These are phyloP conservation scores for Cranoglanis bouderius DNA, from an alignment of 2,113 vertebrate genomes.

Conservation along the genomic window DNA sequence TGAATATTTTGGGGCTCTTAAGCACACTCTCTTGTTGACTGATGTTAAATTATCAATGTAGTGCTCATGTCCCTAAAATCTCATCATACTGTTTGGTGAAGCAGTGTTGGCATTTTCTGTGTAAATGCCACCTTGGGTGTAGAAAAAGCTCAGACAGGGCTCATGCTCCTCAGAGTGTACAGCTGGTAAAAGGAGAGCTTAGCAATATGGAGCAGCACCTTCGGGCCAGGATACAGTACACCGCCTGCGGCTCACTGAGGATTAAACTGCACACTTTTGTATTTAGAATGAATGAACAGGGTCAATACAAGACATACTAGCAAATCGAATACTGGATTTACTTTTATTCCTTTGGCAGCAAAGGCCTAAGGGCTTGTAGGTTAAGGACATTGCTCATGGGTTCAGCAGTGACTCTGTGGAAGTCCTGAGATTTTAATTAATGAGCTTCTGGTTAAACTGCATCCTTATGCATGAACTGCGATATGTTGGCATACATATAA, in stretches of 20 bases:
- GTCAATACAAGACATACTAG: background rate
- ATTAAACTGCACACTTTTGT: background rate
- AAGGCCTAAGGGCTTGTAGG: background rate
- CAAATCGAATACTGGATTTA: background rate
- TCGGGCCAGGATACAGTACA: background rate
- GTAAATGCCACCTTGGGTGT: slow-evolving; percentile 14
- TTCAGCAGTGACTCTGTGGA: background rate
- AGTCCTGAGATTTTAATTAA: background rate
- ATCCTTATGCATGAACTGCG: background rate
- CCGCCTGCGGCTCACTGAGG: background rate
- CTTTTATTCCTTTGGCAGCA: background rate
- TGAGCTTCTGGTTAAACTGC: background rate
- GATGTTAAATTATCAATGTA: slow-evolving; percentile 24
- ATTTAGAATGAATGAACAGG: background rate
- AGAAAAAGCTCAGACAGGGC: background rate
- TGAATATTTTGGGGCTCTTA: slow-evolving; percentile 10
- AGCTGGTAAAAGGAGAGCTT: slow-evolving; percentile 23
- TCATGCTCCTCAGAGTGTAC: slow-evolving; percentile 8
- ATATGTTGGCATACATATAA: background rate
- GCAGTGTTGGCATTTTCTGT: slow-evolving; percentile 29
- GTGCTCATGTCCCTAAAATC: slow-evolving; percentile 7
- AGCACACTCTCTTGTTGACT: slow-evolving; percentile 10
- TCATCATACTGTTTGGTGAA: slow-evolving; percentile 12
- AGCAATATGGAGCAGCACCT: slow-evolving; percentile 20
- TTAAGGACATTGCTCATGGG: background rate